Conservation (phyloP, 37 sponge, comb jelly and placozoan species). For the Bolinopsis microptera region DNA sequence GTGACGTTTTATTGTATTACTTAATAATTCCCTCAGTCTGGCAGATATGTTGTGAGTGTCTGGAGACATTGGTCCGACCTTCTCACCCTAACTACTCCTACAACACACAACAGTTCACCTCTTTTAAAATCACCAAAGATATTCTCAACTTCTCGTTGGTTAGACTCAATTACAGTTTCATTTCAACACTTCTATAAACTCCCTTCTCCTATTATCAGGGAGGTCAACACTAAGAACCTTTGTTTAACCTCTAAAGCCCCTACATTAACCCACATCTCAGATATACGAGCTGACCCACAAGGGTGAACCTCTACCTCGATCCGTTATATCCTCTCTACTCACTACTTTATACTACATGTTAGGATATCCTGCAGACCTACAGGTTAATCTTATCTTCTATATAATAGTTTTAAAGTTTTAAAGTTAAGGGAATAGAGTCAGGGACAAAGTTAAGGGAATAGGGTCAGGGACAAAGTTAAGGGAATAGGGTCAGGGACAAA, state of each 20-base stretch:
- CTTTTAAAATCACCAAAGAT: conserved; percentile 19
- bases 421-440: too few relatives aligned
- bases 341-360: conserved; percentile 59
- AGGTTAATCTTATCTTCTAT: not conserved
- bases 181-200: too few relatives aligned
- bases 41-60: conserved; percentile 61
- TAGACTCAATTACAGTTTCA: not conserved
- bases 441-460: too few relatives aligned
- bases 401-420: not conserved
- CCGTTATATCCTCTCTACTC: conserved; percentile 43
- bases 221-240: too few relatives aligned
- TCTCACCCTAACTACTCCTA: conserved; percentile 54
- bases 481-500: too few relatives aligned
- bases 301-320: conserved; percentile 28
- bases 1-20: too few relatives aligned
- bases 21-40: conserved; percentile 30
- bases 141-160: conserved; percentile 51
- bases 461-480: too few relatives aligned
- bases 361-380: conserved; percentile 34
- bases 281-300: conserved; percentile 66
- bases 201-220: too few relatives aligned
- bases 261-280: not conserved
- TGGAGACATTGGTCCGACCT: conserved; percentile 60
- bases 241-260: not conserved
- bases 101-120: conserved; percentile 41